A percentile compares a stretch with the other conserved stretches of the same genome.
Conservation (phyloP, 2,797 vertebrate species). For the Scomberomorus guttatus region DNA sequence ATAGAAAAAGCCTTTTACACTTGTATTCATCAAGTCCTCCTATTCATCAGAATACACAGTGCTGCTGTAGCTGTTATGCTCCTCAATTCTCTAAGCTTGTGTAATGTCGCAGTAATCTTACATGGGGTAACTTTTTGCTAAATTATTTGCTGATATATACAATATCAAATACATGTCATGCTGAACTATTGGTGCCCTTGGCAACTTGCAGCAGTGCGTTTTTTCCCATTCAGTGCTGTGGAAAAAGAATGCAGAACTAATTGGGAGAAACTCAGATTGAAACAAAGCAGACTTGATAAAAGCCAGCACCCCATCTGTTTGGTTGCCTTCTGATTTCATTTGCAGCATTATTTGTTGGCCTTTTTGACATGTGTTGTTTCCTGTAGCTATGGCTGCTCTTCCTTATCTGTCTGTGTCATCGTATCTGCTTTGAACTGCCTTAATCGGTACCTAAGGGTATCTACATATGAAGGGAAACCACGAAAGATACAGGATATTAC, state of each 20-base stretch:
- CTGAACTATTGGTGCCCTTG: slow-evolving; percentile 7
- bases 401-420: slow-evolving; percentile 53
- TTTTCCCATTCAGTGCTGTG: neutral
- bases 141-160: slow-evolving; percentile 5
- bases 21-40: neutral
- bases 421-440: slow-evolving; percentile 47
- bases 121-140: neutral
- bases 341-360: slow-evolving; percentile 47
- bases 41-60: neutral
- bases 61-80: neutral
- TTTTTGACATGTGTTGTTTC: slow-evolving; percentile 40
- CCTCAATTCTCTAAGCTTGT: neutral
- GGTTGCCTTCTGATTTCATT: slow-evolving; percentile 56
- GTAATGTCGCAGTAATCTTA: no score
- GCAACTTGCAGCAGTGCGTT: slow-evolving; percentile 1
- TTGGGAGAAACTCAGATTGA: neutral
- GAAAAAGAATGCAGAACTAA: slow-evolving; percentile 1
- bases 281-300: neutral
- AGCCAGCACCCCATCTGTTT: slow-evolving; percentile 30
- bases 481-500: neutral
- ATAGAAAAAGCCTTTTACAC: neutral
- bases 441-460: slow-evolving; percentile 6
- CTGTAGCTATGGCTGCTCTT: slow-evolving; percentile 58
- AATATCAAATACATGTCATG: neutral
- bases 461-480: neutral